These are phyloP conservation scores for Andinoacara biseriatus DNA, from an alignment of 2,113 vertebrate species.

Conservation along the genomic window DNA sequence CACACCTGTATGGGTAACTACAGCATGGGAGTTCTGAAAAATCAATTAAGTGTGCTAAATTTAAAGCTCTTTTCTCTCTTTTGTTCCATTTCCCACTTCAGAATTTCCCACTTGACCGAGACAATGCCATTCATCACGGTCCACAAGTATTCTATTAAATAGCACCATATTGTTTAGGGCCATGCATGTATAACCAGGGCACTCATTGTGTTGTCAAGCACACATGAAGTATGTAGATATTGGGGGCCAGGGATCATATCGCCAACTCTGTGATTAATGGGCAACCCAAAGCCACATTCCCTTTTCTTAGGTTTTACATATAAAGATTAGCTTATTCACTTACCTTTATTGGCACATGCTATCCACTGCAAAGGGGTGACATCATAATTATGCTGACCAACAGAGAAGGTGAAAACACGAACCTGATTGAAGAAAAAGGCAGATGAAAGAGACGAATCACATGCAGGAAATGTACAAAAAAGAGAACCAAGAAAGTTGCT, in stretches of 20 bases:
- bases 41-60: background rate
- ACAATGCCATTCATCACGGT: background rate
- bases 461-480: background rate
- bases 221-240: background rate
- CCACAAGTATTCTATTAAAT: background rate
- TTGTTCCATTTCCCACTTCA: background rate
- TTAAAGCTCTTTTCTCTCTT: background rate
- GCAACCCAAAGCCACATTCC: background rate
- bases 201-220: background rate
- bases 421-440: constrained; percentile 66
- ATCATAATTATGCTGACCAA: constrained; percentile 97
- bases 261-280: background rate
- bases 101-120: background rate
- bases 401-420: constrained; percentile 97
- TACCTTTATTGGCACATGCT: constrained; percentile 97
- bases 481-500: background rate
- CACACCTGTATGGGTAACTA: background rate
- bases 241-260: no score
- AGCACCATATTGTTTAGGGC: background rate
- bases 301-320: background rate
- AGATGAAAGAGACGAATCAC: background rate
- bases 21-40: background rate
- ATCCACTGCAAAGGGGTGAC: constrained; percentile 98
- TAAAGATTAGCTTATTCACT: background rate
- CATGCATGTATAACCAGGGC: background rate